Conservation (phyloP, 2,888 invertebrate species). For the Helobdella robusta region DNA sequence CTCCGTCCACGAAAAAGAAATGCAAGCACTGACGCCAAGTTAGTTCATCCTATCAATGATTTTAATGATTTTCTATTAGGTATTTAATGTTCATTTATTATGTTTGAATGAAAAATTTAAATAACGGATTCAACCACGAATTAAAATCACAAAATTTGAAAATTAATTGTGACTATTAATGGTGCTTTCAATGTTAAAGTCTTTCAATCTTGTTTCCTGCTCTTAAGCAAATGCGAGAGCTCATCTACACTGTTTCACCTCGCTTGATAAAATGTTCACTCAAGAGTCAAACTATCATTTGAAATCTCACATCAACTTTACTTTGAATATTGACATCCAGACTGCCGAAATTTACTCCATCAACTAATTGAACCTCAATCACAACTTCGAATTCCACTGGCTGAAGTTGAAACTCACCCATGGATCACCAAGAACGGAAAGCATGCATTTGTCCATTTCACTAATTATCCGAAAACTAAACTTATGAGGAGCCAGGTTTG, state of each 20-base stretch:
- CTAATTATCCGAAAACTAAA: slow-evolving; percentile 43
- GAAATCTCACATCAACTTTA: not conserved
- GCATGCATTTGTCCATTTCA: slow-evolving; percentile 44
- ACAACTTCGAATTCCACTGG: slow-evolving; percentile 44
- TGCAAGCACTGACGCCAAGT: slow-evolving; percentile 44
- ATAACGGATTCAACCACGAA: too few relatives aligned
- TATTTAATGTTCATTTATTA: too few relatives aligned
- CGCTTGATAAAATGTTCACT: not conserved
- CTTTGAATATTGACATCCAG: slow-evolving; percentile 36
- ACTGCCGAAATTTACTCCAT: slow-evolving; percentile 44
- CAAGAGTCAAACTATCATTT: not conserved
- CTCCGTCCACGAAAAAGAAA: slow-evolving; percentile 52
- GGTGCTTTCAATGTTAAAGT: not conserved
- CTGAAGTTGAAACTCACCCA: slow-evolving; percentile 44
- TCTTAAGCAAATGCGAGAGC: not conserved
- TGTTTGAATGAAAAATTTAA: too few relatives aligned
- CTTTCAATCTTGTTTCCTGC: not conserved
- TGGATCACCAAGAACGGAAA: slow-evolving; percentile 45
- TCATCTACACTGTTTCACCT: not conserved
- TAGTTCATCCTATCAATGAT: too few relatives aligned
- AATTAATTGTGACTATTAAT: too few relatives aligned
- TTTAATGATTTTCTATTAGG: too few relatives aligned
- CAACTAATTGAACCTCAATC: slow-evolving; percentile 47
- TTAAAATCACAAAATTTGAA: too few relatives aligned
- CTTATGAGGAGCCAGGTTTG: slow-evolving; percentile 43